phyloP scores from a whole-genome alignment of 2,888 invertebrate species.

The Napeogenes sylphis region DNA sequence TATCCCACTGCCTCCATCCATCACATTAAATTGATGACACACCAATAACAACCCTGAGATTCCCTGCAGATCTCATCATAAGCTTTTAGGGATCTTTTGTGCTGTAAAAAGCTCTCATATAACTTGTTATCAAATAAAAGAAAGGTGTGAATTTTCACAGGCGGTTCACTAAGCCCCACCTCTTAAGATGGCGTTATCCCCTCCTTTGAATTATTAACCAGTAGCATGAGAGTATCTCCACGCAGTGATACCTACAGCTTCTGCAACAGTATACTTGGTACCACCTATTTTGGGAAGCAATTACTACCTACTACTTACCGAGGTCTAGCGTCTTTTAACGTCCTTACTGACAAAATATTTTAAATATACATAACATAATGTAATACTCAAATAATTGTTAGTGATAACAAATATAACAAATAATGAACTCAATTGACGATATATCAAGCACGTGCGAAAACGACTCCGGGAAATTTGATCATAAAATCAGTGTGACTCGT shows the following conservation, averaged over 20 bases:
- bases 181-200: constrained; percentile 74
- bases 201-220: constrained; percentile 56
- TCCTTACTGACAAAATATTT: constrained; percentile 8
- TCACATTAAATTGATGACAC: constrained; percentile 56
- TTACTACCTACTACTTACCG: constrained; percentile 57
- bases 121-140: constrained; percentile 77
- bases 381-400: constrained; percentile 12
- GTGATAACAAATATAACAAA: constrained; percentile 21
- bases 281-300: constrained; percentile 76
- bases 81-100: constrained; percentile 75
- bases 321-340: constrained; percentile 22
- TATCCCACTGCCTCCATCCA: constrained; percentile 11
- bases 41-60: constrained; percentile 70
- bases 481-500: constrained; percentile 35
- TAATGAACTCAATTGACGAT: constrained; percentile 58
- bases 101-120: constrained; percentile 72
- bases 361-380: constrained; percentile 12
- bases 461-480: constrained; percentile 40
- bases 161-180: constrained; percentile 63
- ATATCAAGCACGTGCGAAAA: constrained; percentile 72
- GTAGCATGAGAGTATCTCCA: constrained; percentile 60
- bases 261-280: constrained; percentile 44
- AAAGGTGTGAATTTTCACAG: constrained; percentile 78
- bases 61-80: constrained; percentile 67
- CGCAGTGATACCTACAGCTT: constrained; percentile 66